Conservation (phyloP, 2,113 vertebrate genomes). For the Periophthalmus modestus region DNA sequence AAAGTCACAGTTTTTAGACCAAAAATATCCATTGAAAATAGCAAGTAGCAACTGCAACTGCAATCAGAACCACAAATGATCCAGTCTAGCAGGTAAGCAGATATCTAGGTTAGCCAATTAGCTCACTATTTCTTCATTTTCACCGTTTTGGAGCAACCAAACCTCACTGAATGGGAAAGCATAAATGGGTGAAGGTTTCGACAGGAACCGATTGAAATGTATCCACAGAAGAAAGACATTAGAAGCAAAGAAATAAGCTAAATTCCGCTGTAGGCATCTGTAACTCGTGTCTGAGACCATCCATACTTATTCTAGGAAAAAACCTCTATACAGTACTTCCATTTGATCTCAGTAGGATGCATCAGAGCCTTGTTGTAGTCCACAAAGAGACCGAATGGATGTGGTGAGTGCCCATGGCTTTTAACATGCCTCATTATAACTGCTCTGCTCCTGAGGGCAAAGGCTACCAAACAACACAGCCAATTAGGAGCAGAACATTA, state of each 20-base stretch:
- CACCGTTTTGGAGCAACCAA: not conserved
- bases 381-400: constrained; percentile 19
- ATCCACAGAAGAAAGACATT: not conserved
- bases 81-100: too few relatives aligned
- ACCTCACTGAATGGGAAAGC: not conserved
- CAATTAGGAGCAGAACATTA: constrained; percentile 42
- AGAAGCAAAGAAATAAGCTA: not conserved
- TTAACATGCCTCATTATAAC: constrained; percentile 34
- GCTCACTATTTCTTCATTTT: not conserved
- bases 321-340: not conserved
- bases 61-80: too few relatives aligned
- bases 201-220: not conserved
- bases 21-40: too few relatives aligned
- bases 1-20: too few relatives aligned
- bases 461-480: constrained; percentile 12
- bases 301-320: too few relatives aligned
- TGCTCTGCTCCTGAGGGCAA: constrained; percentile 13
- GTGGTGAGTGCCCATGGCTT: constrained; percentile 5
- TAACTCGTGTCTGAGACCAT: too few relatives aligned
- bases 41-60: too few relatives aligned
- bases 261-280: too few relatives aligned
- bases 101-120: not conserved
- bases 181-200: not conserved
- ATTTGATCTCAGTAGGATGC: constrained; percentile 22
- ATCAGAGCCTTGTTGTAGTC: constrained; percentile 24